These are phyloP conservation scores for Gibbula magus DNA, from an alignment of 2,888 invertebrate species.

Conservation along the genomic window DNA sequence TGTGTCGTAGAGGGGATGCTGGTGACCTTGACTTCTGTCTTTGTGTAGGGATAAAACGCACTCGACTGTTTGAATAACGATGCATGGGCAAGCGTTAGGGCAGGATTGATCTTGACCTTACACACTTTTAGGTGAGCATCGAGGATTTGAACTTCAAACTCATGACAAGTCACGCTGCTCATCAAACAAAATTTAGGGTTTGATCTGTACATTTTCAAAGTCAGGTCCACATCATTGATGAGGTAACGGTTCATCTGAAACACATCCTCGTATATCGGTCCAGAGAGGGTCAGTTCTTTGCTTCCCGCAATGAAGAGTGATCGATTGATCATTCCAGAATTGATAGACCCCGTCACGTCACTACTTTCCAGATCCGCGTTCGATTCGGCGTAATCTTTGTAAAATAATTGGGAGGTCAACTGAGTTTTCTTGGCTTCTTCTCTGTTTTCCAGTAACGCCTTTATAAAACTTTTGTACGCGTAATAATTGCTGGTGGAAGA, in stretches of 20 bases:
- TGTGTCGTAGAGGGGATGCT: not conserved
- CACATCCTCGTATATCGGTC: not conserved
- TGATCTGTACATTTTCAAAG: not conserved
- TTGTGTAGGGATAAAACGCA: not conserved
- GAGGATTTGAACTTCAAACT: not conserved
- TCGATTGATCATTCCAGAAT: no score
- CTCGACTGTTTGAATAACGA: not conserved
- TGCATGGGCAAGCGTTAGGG: not conserved
- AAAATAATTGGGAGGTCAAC: not conserved
- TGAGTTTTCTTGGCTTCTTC: not conserved
- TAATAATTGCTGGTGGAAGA: not conserved
- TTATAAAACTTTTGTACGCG: not conserved
- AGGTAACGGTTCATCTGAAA: not conserved
- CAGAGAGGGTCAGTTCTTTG: not conserved
- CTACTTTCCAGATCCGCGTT: not conserved
- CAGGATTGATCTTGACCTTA: not conserved
- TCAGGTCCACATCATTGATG: not conserved
- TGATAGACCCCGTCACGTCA: not conserved
- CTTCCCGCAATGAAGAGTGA: no score
- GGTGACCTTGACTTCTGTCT: not conserved
- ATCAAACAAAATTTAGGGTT: not conserved
- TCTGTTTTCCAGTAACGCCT: not conserved
- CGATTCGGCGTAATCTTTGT: not conserved
- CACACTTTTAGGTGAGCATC: not conserved
- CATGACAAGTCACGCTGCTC: not conserved